phyloP scores from a whole-genome alignment of 1,140 invertebrate species.

The Aphaenogaster rudis region DNA sequence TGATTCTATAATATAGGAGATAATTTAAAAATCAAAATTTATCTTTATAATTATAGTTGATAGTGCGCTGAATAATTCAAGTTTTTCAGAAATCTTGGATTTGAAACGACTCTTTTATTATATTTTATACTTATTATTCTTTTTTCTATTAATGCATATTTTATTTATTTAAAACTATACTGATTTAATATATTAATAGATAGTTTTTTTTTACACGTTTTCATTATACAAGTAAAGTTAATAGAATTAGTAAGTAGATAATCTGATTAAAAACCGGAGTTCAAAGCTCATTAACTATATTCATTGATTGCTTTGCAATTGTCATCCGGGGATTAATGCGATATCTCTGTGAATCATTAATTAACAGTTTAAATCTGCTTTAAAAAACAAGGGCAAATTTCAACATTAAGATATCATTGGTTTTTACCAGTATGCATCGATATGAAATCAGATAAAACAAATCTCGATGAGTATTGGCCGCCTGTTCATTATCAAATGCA shows the following conservation, averaged over 20 bases:
- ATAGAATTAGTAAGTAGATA: neutral
- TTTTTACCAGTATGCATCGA: neutral
- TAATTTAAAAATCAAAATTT: neutral
- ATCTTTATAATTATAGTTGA: neutral
- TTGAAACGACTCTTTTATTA: neutral
- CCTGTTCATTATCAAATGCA: neutral
- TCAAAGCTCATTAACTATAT: constrained; percentile 7
- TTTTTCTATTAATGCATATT: neutral
- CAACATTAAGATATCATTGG: neutral
- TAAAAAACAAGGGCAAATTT: constrained; percentile 19
- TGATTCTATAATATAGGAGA: neutral
- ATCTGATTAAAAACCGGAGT: neutral
- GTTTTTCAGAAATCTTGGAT: neutral
- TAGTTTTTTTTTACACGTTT: neutral
- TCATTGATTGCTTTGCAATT: neutral
- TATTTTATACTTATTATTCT: neutral
- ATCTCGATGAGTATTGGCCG: neutral
- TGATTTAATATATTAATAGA: neutral
- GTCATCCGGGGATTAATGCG: neutral
- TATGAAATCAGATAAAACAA: constrained; percentile 19
- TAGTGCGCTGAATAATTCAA: neutral
- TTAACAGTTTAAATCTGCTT: constrained; percentile 3
- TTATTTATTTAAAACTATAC: neutral
- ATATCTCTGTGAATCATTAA: constrained; percentile 12
- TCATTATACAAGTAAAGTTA: neutral